Evolutionary conservation across 2,113 vertebrate species (phyloP).

Genomic region (Eolophus roseicapilla): DNA sequence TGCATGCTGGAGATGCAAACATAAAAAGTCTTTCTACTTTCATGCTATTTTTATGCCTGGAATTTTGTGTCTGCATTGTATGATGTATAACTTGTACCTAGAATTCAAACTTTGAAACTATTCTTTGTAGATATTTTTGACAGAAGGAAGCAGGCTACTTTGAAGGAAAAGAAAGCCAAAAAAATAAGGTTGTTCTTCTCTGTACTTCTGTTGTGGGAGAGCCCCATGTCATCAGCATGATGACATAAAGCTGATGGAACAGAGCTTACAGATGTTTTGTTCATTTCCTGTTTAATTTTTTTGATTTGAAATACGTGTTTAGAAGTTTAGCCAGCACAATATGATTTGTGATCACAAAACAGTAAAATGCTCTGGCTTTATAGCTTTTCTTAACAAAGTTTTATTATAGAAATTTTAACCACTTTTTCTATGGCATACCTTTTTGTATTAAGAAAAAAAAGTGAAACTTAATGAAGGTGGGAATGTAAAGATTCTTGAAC

Average conservation of each 20-base stretch:
- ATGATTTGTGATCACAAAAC: neutral
- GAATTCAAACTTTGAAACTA: neutral
- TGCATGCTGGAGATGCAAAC: neutral
- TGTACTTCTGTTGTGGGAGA: neutral
- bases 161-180: neutral
- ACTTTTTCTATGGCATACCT: neutral
- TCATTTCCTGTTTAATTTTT: neutral
- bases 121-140: neutral
- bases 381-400: neutral
- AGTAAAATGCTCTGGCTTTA: neutral
- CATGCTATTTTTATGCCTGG: neutral
- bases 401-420: neutral
- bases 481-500: neutral
- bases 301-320: neutral
- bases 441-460: neutral
- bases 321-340: neutral
- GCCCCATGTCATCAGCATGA: rapidly evolving
- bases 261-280: neutral
- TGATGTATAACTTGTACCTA: neutral
- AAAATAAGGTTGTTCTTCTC: neutral
- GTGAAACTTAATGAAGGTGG: neutral
- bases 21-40: neutral
- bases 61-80: neutral
- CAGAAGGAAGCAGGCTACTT: neutral
- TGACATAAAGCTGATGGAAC: neutral